These are phyloP conservation scores for Meriones unguiculatus DNA, from an alignment of 2,113 vertebrate genomes.

Conservation along the genomic window DNA sequence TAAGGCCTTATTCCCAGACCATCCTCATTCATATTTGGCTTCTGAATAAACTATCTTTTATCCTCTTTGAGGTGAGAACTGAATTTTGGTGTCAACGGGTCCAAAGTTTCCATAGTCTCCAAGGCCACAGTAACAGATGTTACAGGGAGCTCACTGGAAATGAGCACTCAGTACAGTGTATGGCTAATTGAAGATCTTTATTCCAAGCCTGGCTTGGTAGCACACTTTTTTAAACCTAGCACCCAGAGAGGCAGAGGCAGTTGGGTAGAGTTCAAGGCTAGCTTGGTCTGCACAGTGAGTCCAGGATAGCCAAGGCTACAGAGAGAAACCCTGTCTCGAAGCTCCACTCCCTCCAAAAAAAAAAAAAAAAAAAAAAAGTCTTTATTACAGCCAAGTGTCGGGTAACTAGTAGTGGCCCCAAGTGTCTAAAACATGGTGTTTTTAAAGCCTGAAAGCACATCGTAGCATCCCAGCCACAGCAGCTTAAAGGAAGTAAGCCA, in stretches of 20 bases:
- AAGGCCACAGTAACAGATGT: neutral
- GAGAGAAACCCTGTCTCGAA: no score
- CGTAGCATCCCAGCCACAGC: neutral
- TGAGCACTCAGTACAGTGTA: neutral
- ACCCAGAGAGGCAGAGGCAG: no score
- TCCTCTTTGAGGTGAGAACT: neutral
- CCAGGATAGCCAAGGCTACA: no score
- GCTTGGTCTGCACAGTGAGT: no score
- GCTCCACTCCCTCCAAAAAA: no score
- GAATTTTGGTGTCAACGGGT: neutral
- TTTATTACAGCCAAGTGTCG: neutral
- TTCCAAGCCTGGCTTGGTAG: neutral
- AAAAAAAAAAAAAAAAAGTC: no score
- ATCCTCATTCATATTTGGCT: neutral
- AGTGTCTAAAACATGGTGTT: neutral
- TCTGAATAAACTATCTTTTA: neutral
- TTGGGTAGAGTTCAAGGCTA: no score
- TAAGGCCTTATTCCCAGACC: neutral
- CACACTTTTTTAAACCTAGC: no score
- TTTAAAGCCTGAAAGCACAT: neutral
- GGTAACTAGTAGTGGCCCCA: neutral
- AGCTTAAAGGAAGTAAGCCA: neutral
- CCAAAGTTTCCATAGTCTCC: neutral
- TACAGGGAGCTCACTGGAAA: neutral
- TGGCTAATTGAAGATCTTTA: neutral